These are phyloP conservation scores for Parnassius glacialis DNA, from an alignment of 2,888 invertebrate genomes.

Conservation along the genomic window DNA sequence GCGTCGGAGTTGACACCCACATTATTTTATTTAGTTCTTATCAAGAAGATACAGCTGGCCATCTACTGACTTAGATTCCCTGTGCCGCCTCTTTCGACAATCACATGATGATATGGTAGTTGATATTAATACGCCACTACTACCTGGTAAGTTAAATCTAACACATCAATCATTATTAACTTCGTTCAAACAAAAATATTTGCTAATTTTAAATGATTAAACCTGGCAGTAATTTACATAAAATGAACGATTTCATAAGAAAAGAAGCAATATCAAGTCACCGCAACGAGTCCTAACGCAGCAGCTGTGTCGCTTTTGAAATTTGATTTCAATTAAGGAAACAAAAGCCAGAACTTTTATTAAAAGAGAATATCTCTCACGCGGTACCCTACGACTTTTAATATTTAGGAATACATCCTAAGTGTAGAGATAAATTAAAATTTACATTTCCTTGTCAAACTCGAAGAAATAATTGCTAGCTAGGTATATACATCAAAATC, in stretches of 20 bases:
- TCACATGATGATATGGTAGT: too few species aligned
- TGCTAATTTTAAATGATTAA: slow-evolving; percentile 23
- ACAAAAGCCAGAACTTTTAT: slow-evolving; percentile 71
- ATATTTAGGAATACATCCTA: slow-evolving; percentile 47
- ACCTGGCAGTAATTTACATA: slow-evolving; percentile 22
- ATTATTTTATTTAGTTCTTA: too few species aligned
- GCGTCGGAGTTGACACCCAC: too few species aligned
- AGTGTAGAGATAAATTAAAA: slow-evolving; percentile 42
- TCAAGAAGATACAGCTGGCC: too few species aligned
- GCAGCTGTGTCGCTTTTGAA: slow-evolving; percentile 72
- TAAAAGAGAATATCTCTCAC: slow-evolving; percentile 59
- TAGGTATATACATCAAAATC: too few species aligned
- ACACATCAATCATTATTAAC: too few species aligned
- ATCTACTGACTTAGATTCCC: too few species aligned
- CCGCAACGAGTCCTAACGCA: slow-evolving; percentile 43
- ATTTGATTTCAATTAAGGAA: slow-evolving; percentile 75
- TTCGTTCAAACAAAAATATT: slow-evolving; percentile 1
- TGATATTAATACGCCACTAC: too few species aligned
- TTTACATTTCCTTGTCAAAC: slow-evolving; percentile 29
- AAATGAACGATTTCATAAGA: slow-evolving; percentile 32
- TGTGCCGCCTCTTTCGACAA: too few species aligned
- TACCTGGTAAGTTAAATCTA: too few species aligned
- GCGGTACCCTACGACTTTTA: slow-evolving; percentile 45
- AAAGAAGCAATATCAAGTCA: slow-evolving; percentile 53
- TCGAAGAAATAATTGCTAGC: neutral